A percentile compares a stretch with the other conserved stretches of the same genome.
These are phyloP conservation scores for Delia radicum DNA, from an alignment of 1,140 invertebrate species.

Conservation along the genomic window DNA sequence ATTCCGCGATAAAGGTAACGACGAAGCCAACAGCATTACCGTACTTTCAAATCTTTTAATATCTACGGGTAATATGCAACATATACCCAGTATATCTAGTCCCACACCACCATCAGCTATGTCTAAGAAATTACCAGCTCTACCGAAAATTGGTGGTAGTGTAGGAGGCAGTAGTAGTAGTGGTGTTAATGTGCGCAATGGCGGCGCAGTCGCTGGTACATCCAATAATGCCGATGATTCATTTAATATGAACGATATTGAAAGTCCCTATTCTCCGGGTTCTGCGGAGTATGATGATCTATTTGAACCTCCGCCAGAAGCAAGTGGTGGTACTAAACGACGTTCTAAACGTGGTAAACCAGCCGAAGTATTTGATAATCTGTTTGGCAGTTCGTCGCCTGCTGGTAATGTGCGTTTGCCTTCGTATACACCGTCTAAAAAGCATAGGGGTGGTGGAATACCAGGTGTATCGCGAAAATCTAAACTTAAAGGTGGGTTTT, in stretches of 20 bases:
- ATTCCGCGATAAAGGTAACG: conserved; percentile 24
- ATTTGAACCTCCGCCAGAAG: conserved; percentile 75
- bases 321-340: conserved; percentile 30
- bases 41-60: conserved; percentile 50
- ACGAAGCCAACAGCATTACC: conserved; percentile 33
- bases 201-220: conserved; percentile 58
- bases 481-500: conserved; percentile 46
- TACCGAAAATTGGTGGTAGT: conserved; percentile 43
- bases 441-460: conserved; percentile 28
- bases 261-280: conserved; percentile 82
- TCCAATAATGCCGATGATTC: conserved; percentile 54
- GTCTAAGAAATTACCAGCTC: conserved; percentile 40
- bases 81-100: conserved; percentile 52
- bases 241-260: conserved; percentile 60
- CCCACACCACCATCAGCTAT: conserved; percentile 37
- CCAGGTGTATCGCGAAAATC: conserved; percentile 34
- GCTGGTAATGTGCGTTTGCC: conserved; percentile 29
- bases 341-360: conserved; percentile 34
- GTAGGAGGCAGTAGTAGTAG: conserved; percentile 46
- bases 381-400: conserved; percentile 50
- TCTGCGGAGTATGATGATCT: conserved; percentile 82
- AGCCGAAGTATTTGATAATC: conserved; percentile 52
- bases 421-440: conserved; percentile 33
- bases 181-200: conserved; percentile 49
- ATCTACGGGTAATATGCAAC: conserved; percentile 38